phyloP scores from a whole-genome alignment of 2,113 vertebrate genomes.

The Dipodomys spectabilis region DNA sequence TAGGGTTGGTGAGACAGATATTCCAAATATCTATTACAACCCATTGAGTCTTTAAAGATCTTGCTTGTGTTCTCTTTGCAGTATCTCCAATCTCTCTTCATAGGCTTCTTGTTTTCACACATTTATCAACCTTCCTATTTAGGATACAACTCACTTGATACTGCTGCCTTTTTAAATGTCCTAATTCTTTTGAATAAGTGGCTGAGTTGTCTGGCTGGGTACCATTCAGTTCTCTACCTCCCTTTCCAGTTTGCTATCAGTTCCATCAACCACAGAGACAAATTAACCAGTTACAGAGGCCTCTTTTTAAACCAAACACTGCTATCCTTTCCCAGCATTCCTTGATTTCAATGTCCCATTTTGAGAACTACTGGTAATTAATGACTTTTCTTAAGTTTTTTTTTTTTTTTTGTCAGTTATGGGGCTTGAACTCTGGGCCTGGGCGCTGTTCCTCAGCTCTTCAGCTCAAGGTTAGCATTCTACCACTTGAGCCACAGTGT shows the following conservation, averaged over 20 bases:
- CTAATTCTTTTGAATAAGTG: conserved; percentile 19
- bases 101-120: not conserved
- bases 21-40: not conserved
- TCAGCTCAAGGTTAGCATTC: no score
- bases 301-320: conserved; percentile 1
- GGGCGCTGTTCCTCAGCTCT: no score
- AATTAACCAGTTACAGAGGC: conserved; percentile 9
- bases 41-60: not conserved
- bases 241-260: conserved; percentile 14
- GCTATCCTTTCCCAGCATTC: not conserved
- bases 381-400: conserved; percentile 2
- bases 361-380: not conserved
- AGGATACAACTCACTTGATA: conserved; percentile 8
- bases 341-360: not conserved
- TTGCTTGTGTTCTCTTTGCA: not conserved
- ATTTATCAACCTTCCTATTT: not conserved
- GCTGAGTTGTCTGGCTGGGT: not conserved
- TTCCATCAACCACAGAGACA: not conserved
- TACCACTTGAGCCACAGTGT: no score
- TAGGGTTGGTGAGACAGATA: no score
- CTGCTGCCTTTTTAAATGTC: conserved; percentile 2
- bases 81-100: not conserved
- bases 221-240: not conserved
- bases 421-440: no score
- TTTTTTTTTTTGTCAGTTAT: not conserved